Base-by-base conservation (phyloP, 2,113 vertebrate species). In the Erythrolamprus reginae region DNA sequence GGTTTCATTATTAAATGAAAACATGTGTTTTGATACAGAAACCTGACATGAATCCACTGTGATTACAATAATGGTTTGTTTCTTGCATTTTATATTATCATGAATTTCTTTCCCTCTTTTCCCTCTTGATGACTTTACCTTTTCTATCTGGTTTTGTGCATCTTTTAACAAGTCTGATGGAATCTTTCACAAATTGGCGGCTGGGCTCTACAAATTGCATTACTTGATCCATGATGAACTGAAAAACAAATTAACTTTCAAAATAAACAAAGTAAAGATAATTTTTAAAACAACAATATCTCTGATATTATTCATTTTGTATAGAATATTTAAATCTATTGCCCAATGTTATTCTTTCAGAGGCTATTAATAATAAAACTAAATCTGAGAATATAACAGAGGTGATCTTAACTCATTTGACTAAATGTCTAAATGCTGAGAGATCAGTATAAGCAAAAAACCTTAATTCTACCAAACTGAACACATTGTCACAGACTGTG, bases 81-180 rank as follows among this genome's bases (percentile, higher is more conserved):
- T 23, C 55, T 19, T 28, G 10, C 19, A 45, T 9, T 28, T 45
- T 28, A 51, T 50, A 77, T 33, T 0, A 0, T 0, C 0, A 26
- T 10, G 33, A 10, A 55, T 0, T 86, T 50, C 12, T 15, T 23
- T 77, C 2, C 7, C 2, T 82, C 2, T 0, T 33, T 77, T 24
- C 1, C 58, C 26, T 23, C 0, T 0, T n/a, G 9, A 3, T 53
- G 48, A 70, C 9, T 84, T 92, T 97, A 99, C 99, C 99, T 99
- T 99, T 99, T 91, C 99, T 98, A 93, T 99, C 99, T n/a, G 99
- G 99, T 93, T 99, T 99, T 23, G 99, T 99, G 92, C 99, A 99
- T 92, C 99, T 98, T 92, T 99, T 99, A 4, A 99, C 99, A 15
- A 99, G 98, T n/a, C 99, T 97, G 92, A 99, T 99, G 0, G 99